Evolutionary conservation across 2,797 vertebrate genomes (phyloP).

Genomic region (Alcedo quadribrachys): DNA sequence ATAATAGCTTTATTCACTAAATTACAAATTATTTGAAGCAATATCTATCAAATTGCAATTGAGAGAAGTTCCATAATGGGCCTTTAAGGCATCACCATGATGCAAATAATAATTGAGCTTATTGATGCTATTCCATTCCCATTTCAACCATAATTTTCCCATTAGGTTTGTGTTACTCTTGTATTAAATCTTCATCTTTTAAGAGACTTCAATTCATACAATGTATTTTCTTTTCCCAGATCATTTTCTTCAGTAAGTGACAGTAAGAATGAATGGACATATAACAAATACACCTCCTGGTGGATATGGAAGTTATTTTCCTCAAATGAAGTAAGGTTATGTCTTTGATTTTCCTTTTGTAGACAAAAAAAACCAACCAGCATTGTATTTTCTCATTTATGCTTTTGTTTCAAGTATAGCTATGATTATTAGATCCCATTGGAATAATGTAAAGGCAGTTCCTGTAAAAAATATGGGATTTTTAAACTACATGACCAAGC

Average conservation of each 20-base stretch:
- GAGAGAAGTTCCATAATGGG: accelerated
- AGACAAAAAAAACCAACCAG: background rate
- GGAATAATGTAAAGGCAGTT: background rate
- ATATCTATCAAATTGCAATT: background rate
- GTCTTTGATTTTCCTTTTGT: background rate
- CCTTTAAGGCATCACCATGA: background rate
- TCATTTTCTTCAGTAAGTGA: background rate
- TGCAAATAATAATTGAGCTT: background rate
- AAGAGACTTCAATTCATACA: background rate
- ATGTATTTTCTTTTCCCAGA: background rate
- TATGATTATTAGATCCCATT: background rate
- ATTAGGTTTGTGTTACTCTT: background rate
- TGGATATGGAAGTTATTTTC: constrained; percentile 72
- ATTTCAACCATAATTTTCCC: background rate
- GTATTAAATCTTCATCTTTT: background rate
- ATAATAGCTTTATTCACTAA: background rate
- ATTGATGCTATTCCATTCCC: background rate
- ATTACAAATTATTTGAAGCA: constrained; percentile 1
- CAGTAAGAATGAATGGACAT: constrained; percentile 78
- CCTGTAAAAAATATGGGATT: background rate
- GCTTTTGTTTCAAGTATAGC: background rate
- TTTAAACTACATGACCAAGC: background rate
- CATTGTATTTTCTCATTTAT: background rate
- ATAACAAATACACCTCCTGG: constrained; percentile 72
- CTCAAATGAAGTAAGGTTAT: constrained; percentile 79